Percentiles rank a stretch among this genome's conserved stretches.
These are phyloP conservation scores for Brachymystax lenok DNA, from an alignment of 2,797 vertebrate species.

Conservation along the genomic window DNA sequence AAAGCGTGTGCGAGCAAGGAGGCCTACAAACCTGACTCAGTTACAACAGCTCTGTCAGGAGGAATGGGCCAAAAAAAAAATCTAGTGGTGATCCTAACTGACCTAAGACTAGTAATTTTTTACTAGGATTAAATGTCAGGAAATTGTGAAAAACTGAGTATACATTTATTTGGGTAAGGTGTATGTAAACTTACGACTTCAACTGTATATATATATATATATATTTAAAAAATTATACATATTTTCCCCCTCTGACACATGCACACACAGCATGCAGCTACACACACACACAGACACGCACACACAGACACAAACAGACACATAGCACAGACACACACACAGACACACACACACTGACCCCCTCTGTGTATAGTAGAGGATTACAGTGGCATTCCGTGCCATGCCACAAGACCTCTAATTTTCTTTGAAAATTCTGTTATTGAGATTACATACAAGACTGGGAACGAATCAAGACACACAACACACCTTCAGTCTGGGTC, in stretches of 20 bases:
- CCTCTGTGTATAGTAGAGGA: background rate
- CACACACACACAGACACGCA: background rate
- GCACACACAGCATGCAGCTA: background rate
- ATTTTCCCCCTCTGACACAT: background rate
- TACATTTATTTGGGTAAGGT: too few species aligned
- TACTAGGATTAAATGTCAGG: too few species aligned
- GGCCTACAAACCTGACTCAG: too few species aligned
- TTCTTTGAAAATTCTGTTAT: background rate
- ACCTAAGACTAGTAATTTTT: too few species aligned
- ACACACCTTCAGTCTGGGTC: background rate
- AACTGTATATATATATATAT: too few species aligned
- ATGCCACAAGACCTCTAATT: background rate
- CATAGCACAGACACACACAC: background rate
- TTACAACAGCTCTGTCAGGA: too few species aligned
- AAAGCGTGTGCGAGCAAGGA: too few species aligned
- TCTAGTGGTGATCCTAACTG: too few species aligned
- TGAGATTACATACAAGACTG: background rate
- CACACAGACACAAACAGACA: slow-evolving; percentile 8
- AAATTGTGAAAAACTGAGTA: too few species aligned
- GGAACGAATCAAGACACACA: background rate
- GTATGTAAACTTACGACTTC: too few species aligned
- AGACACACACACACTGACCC: slow-evolving; percentile 28
- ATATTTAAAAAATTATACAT: too few species aligned
- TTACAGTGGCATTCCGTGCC: slow-evolving; percentile 21
- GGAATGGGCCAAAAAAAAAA: too few species aligned